A percentile compares a stretch with the other conserved stretches of the same genome.
These are phyloP conservation scores for Premnoplex brunnescens DNA, from an alignment of 2,797 vertebrate genomes.

Conservation along the genomic window DNA sequence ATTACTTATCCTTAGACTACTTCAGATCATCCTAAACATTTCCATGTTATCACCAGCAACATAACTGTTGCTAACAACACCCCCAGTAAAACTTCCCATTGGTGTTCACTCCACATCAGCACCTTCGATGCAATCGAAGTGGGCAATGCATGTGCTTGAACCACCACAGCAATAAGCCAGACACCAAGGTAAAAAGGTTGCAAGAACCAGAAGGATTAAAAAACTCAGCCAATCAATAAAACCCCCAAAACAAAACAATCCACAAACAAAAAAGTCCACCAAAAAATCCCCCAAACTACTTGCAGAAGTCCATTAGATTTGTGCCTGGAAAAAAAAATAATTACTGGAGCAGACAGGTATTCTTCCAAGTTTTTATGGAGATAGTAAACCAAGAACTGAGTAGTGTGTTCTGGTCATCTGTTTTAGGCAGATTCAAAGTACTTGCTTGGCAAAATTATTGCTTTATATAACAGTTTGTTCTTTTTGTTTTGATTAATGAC, in stretches of 20 bases:
- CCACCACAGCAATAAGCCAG: not conserved
- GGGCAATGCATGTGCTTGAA: not conserved
- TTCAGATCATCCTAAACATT: not conserved
- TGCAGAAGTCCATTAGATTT: not conserved
- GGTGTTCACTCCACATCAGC: not conserved
- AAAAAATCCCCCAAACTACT: not conserved
- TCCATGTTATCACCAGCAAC: not conserved
- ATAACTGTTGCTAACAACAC: not conserved
- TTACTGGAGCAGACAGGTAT: not conserved
- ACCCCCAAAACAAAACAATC: too few species aligned
- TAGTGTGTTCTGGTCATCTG: constrained; percentile 7
- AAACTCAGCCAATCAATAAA: not conserved
- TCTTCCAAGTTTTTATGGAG: constrained; percentile 30
- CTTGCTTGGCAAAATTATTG: constrained; percentile 21
- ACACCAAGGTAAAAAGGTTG: not conserved
- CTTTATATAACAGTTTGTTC: constrained; percentile 22
- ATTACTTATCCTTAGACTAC: not conserved
- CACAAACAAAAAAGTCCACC: not conserved
- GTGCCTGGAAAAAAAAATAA: not conserved
- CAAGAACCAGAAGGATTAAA: not conserved
- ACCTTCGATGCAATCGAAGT: not conserved
- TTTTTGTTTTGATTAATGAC: constrained; percentile 52
- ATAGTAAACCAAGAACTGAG: not conserved
- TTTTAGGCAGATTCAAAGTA: constrained; percentile 25
- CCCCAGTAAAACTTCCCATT: not conserved